A percentile compares a stretch with the other conserved stretches of the same genome.
Evolutionary conservation across 1,140 invertebrate genomes (phyloP).

Genomic region (Drosophila insularis): DNA sequence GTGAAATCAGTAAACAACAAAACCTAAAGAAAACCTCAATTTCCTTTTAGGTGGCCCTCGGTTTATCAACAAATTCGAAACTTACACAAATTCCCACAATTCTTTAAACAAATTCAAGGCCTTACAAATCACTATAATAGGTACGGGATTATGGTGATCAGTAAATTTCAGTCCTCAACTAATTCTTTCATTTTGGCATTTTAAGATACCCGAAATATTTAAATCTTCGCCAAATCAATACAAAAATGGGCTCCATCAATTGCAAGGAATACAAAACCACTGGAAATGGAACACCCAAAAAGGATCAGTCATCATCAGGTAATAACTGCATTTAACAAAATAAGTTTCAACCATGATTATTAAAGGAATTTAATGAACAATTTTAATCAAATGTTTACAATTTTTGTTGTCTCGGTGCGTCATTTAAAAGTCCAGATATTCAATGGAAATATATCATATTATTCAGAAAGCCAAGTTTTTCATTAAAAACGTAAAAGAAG

Average conservation of each 20-base stretch:
- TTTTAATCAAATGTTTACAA: neutral
- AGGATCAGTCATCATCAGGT: slow-evolving; percentile 63
- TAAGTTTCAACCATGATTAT: no score
- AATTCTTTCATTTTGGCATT: neutral
- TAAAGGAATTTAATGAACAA: neutral
- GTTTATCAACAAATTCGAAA: slow-evolving; percentile 24
- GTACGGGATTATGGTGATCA: neutral
- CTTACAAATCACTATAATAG: neutral
- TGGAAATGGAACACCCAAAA: slow-evolving; percentile 59
- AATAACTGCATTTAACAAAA: neutral
- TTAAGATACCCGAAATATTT: slow-evolving; percentile 8
- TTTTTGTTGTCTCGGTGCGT: neutral
- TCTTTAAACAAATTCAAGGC: neutral
- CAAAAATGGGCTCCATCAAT: slow-evolving; percentile 62
- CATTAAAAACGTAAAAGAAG: no score
- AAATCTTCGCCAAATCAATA: slow-evolving; percentile 29
- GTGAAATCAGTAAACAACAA: slow-evolving; percentile 1
- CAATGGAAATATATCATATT: no score
- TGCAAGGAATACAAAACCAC: slow-evolving; percentile 75
- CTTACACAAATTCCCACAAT: slow-evolving; percentile 4
- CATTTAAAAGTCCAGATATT: no score
- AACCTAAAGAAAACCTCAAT: neutral
- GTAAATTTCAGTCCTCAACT: neutral
- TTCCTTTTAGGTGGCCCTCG: slow-evolving; percentile 37
- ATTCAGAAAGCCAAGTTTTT: no score